Conservation (phyloP, 2,113 vertebrate genomes). For the Trematomus loennbergii region DNA sequence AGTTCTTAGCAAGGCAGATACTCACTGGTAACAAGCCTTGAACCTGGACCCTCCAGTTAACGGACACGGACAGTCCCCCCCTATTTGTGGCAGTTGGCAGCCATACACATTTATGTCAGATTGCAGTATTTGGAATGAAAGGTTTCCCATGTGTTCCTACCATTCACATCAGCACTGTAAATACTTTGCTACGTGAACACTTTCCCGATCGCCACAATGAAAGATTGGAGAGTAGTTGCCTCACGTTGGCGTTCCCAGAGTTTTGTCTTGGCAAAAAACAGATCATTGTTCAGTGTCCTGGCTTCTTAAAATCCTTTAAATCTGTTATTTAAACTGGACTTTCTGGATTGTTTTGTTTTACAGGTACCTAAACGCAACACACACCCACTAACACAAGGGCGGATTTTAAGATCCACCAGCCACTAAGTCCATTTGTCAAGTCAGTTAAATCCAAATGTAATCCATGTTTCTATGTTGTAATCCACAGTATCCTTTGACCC, state of each 20-base stretch:
- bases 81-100: background rate
- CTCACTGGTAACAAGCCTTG: background rate
- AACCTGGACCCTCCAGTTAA: background rate
- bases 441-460: background rate
- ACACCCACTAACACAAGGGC: too few relatives aligned
- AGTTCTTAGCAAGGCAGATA: background rate
- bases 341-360: background rate
- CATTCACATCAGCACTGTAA: background rate
- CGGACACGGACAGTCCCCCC: background rate
- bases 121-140: background rate
- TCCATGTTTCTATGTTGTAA: background rate
- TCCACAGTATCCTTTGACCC: background rate
- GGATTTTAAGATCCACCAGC: background rate
- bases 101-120: background rate
- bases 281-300: background rate
- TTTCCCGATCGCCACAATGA: background rate
- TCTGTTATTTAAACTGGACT: background rate
- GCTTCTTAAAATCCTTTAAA: background rate
- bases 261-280: background rate
- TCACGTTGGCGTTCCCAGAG: background rate
- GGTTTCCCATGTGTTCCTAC: too few relatives aligned
- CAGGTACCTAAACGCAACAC: background rate
- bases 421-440: background rate
- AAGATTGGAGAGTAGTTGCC: background rate
- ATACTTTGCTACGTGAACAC: background rate